Evolutionary conservation across 64 coral and sea anemone genomes (phyloP), one percentile per base, ranked within the genome.

Genomic region (Montipora foliosa): DNA sequence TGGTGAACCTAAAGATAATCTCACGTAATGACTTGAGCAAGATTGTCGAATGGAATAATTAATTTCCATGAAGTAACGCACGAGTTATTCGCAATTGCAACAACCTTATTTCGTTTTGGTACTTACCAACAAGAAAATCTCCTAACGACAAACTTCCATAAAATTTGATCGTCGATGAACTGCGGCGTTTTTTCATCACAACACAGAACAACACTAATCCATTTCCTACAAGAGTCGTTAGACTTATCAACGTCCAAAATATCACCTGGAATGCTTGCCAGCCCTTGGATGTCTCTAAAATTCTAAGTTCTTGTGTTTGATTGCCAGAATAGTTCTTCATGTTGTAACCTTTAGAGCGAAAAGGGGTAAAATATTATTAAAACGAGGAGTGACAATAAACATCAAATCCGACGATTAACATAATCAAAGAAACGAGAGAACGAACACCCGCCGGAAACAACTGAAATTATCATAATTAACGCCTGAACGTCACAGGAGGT

Each of bases 211-310:
- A 25, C 44, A 86, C 82, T 47, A 86, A 72, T 8, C 62, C 62
- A 67, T 86, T 86, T 13, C 82, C 82, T 14, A 86, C 51, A 19
- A 86, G 44, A 14, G 64, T 71, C 44, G 16, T 19, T 8, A 71
- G 6, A 69, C 62, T 86, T 19, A 86, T 16, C 44, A 7, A 86
- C 2, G 82, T 86, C 82, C 82, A 86, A 86, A 86, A 86, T 12
- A 86, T 70, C 16, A 86, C 19, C 49, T 86, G 82, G 16, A 86
- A 86, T 25, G 66, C 82, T 86, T 86, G 82, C 82, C 82, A 72
- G 3, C 82, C 82, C 71, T 86, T 86, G 6, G 82, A 86, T n/a
- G 10, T 16, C 19, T 49, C 46, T 47, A 8, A 16, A 1, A 59
- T 70, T 50, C 22, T 22, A 0, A 49, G 15, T 19, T 19, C 25